Conservation (phyloP, 1,140 invertebrate genomes). For the Scaptomyza hsui region DNA sequence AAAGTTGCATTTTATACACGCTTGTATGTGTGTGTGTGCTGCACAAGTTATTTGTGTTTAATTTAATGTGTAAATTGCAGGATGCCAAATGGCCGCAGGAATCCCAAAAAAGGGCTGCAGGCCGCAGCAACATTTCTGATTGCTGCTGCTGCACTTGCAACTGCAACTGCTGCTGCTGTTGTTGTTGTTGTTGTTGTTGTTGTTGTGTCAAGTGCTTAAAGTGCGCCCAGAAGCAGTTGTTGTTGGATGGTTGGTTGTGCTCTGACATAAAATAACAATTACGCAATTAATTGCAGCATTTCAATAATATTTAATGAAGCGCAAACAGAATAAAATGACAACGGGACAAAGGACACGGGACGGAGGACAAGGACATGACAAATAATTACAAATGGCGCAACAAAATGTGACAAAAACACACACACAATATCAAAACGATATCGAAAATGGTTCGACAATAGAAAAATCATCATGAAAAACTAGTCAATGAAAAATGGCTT, state of each 20-base stretch:
- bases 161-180: conserved; percentile 9
- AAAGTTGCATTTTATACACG: conserved; percentile 63
- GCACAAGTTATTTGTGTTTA: conserved; percentile 71
- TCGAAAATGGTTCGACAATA: too few species aligned
- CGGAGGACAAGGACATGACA: conserved; percentile 52
- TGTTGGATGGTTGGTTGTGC: conserved; percentile 24
- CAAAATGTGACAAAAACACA: conserved; percentile 54
- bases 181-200: conserved; percentile 30
- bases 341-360: conserved; percentile 13
- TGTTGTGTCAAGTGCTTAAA: conserved; percentile 72
- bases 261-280: conserved; percentile 79
- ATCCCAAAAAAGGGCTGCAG: conserved; percentile 17
- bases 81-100: conserved; percentile 42
- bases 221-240: conserved; percentile 43
- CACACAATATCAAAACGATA: conserved; percentile 1
- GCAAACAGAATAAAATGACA: conserved; percentile 77
- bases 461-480: conserved; percentile 3
- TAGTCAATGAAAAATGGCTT: conserved; percentile 11
- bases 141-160: neutral
- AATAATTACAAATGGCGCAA: conserved; percentile 62
- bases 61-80: conserved; percentile 78
- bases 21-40: too few species aligned
- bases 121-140: conserved; percentile 1
- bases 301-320: conserved; percentile 82
- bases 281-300: conserved; percentile 80